Evolutionary conservation across 2,797 vertebrate species (phyloP).

Genomic region (Manis javanica): DNA sequence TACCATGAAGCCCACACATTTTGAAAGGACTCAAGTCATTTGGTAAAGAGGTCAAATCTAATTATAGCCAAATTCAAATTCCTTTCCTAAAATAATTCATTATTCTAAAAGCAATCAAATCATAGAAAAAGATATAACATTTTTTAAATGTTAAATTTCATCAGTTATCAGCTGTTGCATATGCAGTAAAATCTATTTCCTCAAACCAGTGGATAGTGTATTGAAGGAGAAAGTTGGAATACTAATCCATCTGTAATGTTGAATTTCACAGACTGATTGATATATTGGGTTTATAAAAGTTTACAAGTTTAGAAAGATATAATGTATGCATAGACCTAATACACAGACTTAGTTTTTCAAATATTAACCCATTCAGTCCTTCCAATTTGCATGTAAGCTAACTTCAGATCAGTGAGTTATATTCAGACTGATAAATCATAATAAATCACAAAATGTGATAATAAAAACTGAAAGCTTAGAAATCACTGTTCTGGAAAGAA

Average conservation of each 20-base stretch:
- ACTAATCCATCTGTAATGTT: not conserved
- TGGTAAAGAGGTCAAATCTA: slow-evolving; percentile 70
- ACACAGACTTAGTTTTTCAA: not conserved
- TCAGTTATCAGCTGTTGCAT: slow-evolving; percentile 61
- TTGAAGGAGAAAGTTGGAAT: not conserved
- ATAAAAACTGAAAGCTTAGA: not conserved
- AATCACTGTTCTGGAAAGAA: not conserved
- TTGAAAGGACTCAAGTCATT: not conserved
- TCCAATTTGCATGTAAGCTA: not conserved
- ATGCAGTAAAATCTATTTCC: slow-evolving; percentile 46
- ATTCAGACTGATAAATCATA: not conserved
- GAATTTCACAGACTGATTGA: not conserved
- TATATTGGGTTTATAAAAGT: not conserved
- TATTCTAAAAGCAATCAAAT: slow-evolving; percentile 70
- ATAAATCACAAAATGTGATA: not conserved
- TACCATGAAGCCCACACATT: not conserved
- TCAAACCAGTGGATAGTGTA: not conserved
- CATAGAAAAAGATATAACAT: slow-evolving; percentile 70
- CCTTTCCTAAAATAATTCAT: slow-evolving; percentile 73
- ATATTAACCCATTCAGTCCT: not conserved
- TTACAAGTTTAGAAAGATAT: not conserved
- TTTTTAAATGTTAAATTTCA: slow-evolving; percentile 79
- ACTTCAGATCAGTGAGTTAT: not conserved
- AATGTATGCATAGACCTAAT: not conserved
- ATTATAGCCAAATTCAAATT: slow-evolving; percentile 34